Percentiles rank a stretch among this genome's conserved stretches.
phyloP scores from a whole-genome alignment of 1,140 invertebrate species.

The Apocrypta bakeri region DNA sequence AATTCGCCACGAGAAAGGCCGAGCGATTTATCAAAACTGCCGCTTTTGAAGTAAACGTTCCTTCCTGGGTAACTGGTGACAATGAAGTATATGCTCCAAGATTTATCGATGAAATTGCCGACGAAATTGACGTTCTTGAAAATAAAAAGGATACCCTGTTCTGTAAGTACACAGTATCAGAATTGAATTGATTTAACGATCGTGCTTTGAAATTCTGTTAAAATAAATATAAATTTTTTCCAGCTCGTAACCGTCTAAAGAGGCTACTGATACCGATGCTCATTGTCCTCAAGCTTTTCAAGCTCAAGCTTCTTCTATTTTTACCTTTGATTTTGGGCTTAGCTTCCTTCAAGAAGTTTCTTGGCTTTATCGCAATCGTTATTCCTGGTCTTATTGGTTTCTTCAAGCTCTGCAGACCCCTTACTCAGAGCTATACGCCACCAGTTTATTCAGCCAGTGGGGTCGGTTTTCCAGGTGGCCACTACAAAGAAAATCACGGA shows the following conservation, averaged over 20 bases:
- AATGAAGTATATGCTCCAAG: conserved; percentile 83
- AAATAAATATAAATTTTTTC: conserved; percentile 59
- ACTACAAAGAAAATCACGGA: conserved; percentile 70
- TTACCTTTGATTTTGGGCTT: conserved; percentile 86
- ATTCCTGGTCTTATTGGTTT: conserved; percentile 86
- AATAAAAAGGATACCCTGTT: conserved; percentile 85
- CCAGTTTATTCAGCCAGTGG: conserved; percentile 75
- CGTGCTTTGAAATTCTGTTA: no score
- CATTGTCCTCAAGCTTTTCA: conserved; percentile 87
- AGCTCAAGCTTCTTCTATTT: conserved; percentile 86
- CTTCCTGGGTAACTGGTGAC: conserved; percentile 80
- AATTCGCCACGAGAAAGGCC: conserved; percentile 81
- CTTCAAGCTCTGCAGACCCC: conserved; percentile 83
- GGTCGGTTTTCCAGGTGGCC: conserved; percentile 68
- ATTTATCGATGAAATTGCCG: conserved; percentile 87
- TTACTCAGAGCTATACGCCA: conserved; percentile 69
- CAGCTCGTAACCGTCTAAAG: conserved; percentile 86
- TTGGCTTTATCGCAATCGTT: conserved; percentile 84
- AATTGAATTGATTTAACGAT: no score
- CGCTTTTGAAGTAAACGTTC: conserved; percentile 82
- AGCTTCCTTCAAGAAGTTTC: conserved; percentile 88
- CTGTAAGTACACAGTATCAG: conserved; percentile 78
- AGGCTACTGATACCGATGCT: conserved; percentile 88
- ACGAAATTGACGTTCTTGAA: conserved; percentile 86
- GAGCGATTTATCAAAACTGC: conserved; percentile 83